phyloP scores from a whole-genome alignment of 2,797 vertebrate genomes.

The Taeniopygia guttata region DNA sequence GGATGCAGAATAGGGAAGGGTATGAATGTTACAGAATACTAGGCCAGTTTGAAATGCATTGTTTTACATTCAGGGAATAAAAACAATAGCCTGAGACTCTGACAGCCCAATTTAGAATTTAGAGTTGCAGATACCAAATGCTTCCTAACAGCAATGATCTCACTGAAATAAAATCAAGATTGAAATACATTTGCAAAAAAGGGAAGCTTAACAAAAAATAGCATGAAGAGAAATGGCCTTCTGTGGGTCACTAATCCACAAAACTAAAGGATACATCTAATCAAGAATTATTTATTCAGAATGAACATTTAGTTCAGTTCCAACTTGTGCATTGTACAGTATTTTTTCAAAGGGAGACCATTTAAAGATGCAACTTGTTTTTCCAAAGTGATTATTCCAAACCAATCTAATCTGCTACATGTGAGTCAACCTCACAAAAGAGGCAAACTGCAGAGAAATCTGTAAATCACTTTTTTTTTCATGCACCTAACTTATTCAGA shows the following conservation, averaged over 20 bases:
- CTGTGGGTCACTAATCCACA: not conserved
- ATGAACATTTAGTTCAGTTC: not conserved
- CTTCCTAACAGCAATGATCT: not conserved
- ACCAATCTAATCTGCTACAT: not conserved
- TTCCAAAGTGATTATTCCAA: not conserved
- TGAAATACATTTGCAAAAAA: not conserved
- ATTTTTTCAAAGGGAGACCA: not conserved
- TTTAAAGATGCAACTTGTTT: slow-evolving; percentile 4
- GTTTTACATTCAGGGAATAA: not conserved
- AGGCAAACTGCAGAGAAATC: slow-evolving; percentile 19
- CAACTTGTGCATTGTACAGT: not conserved
- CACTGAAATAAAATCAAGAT: not conserved
- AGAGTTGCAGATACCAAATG: not conserved
- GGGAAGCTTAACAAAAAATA: not conserved
- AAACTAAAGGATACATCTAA: not conserved
- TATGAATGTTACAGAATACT: not conserved
- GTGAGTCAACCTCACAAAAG: not conserved
- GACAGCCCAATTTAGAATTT: not conserved
- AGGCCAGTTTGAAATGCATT: not conserved
- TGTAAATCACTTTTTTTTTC: not conserved
- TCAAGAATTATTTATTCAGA: not conserved
- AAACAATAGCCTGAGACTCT: not conserved
- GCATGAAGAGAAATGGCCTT: not conserved
- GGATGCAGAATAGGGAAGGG: not conserved
- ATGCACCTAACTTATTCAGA: not conserved